phyloP scores from a whole-genome alignment of 2,797 vertebrate species.

The Enteromius thamalakanensis region DNA sequence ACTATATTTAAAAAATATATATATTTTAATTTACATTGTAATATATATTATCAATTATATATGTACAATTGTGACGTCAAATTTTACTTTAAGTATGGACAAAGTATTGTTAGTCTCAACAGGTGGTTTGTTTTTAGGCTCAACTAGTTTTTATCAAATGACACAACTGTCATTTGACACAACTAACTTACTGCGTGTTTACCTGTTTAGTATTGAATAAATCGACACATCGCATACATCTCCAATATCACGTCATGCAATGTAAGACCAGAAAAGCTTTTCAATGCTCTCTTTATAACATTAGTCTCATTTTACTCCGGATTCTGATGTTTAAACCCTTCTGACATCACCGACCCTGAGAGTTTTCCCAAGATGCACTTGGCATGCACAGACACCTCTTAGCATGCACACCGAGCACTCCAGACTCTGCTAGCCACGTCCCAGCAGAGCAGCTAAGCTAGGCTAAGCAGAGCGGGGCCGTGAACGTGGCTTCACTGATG shows the following conservation, averaged over 20 bases:
- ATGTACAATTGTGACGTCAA: not conserved
- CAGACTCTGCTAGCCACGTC: conserved; percentile 14
- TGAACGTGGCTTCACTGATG: conserved; percentile 30
- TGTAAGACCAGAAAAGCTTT: not conserved
- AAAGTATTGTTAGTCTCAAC: not conserved
- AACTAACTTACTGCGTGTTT: not conserved
- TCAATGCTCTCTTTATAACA: not conserved
- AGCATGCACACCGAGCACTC: conserved; percentile 20
- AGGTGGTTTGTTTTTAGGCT: conserved; percentile 5
- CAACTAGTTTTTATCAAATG: not conserved
- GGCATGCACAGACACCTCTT: conserved; percentile 18
- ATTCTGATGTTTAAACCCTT: conserved; percentile 11
- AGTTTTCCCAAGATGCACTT: conserved; percentile 31
- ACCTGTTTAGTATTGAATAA: not conserved
- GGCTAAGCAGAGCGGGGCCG: conserved; percentile 28
- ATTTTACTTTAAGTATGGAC: not conserved
- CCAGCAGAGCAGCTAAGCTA: conserved; percentile 20
- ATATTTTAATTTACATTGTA: not conserved
- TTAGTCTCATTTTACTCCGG: not conserved
- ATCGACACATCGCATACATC: not conserved
- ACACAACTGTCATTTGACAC: not conserved
- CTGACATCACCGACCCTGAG: conserved; percentile 26
- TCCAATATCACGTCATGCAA: not conserved
- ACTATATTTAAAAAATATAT: not conserved
- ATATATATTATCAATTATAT: not conserved